Conservation (phyloP, 2,888 invertebrate genomes). For the Chaitophorus viminalis region DNA sequence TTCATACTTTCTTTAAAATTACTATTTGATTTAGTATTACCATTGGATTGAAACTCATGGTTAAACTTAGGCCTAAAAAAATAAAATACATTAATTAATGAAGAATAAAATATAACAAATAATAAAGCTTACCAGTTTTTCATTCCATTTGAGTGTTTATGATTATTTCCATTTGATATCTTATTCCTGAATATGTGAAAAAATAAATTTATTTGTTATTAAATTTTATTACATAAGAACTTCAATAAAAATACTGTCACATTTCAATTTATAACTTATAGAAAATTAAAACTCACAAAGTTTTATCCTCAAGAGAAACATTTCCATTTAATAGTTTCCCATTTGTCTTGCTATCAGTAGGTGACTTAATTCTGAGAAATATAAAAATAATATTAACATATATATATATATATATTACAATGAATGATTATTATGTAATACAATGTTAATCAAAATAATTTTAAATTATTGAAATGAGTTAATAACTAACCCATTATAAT, state of each 20-base stretch:
- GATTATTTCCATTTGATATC: slow-evolving; percentile 33
- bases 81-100: neutral
- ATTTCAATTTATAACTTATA: neutral
- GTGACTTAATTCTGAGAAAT: slow-evolving; percentile 17
- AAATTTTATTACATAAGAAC: neutral
- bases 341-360: slow-evolving; percentile 32
- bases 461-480: neutral
- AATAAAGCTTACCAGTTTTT: slow-evolving; percentile 45
- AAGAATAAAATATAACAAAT: neutral
- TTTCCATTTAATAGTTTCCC: slow-evolving; percentile 27
- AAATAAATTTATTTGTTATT: neutral
- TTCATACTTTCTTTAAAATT: slow-evolving; percentile 54
- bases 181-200: slow-evolving; percentile 16
- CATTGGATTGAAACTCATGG: slow-evolving; percentile 41
- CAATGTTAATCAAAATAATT: too few species aligned
- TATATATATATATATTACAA: too few species aligned
- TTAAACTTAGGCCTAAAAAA: slow-evolving; percentile 42
- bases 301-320: slow-evolving; percentile 28
- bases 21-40: slow-evolving; percentile 31
- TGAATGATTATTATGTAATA: neutral
- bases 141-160: slow-evolving; percentile 35
- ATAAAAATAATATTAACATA: neutral
- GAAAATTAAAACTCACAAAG: slow-evolving; percentile 3
- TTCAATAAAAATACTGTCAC: neutral
- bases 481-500: slow-evolving; percentile 37